phyloP scores from a whole-genome alignment of 1,140 invertebrate species.

The Stegodyphus dumicola region DNA sequence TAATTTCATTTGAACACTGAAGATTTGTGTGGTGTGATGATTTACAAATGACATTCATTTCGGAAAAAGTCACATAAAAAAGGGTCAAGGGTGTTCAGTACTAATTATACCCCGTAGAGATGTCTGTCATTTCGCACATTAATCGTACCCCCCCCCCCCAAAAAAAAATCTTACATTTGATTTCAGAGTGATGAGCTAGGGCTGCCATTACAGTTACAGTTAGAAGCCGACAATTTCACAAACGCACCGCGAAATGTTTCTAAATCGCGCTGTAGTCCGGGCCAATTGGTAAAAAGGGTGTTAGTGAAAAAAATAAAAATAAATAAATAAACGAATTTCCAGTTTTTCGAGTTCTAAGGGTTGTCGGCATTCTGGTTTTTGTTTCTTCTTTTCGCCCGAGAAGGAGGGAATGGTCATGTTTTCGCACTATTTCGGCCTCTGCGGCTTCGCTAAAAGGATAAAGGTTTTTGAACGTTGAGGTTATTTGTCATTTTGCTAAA shows the following conservation, averaged over 20 bases:
- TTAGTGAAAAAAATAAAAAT: background rate
- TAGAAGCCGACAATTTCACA: background rate
- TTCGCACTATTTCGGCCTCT: background rate
- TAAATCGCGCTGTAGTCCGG: background rate
- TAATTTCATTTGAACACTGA: no score
- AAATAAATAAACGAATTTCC: background rate
- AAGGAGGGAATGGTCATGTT: conserved; percentile 2
- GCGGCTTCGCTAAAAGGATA: background rate
- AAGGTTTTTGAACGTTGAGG: background rate
- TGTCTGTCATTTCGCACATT: no score
- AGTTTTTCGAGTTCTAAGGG: background rate
- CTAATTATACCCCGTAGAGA: no score
- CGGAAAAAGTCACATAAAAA: no score
- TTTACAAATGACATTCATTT: no score
- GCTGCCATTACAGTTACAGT: no score
- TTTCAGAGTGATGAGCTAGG: no score
- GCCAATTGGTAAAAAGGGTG: background rate
- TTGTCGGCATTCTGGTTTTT: background rate
- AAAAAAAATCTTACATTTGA: no score
- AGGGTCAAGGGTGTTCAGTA: no score
- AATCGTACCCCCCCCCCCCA: no score
- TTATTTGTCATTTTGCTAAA: conserved; percentile 1
- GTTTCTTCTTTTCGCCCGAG: background rate
- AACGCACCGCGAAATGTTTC: background rate
- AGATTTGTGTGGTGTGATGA: no score